Conservation (phyloP, 2,888 invertebrate species). For the Isotomurus palustris region DNA sequence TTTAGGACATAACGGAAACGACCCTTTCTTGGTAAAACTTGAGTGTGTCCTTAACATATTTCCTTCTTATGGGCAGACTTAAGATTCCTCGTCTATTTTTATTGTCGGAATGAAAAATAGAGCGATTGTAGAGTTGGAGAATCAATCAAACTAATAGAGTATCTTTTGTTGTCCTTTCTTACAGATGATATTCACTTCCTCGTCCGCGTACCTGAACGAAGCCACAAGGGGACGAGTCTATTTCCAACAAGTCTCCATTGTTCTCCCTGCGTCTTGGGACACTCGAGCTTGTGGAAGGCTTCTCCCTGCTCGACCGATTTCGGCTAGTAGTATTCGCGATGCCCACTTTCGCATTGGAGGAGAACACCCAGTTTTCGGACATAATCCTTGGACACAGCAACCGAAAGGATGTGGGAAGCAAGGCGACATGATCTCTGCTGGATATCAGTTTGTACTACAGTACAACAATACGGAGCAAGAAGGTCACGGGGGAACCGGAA, state of each 20-base stretch:
- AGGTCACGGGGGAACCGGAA: too few relatives aligned
- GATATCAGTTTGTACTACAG: slow-evolving; percentile 39
- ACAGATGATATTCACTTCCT: slow-evolving; percentile 56
- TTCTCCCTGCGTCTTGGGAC: slow-evolving; percentile 56
- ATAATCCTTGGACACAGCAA: slow-evolving; percentile 60
- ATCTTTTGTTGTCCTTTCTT: slow-evolving; percentile 47
- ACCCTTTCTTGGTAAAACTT: too few relatives aligned
- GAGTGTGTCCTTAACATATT: too few relatives aligned
- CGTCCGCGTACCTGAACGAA: slow-evolving; percentile 57
- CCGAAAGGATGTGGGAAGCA: slow-evolving; percentile 58
- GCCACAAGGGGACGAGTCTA: slow-evolving; percentile 58
- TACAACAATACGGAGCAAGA: slow-evolving; percentile 43
- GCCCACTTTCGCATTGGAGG: slow-evolving; percentile 56
- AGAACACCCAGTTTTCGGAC: slow-evolving; percentile 55
- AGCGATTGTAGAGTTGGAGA: neutral
- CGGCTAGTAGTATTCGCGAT: slow-evolving; percentile 52
- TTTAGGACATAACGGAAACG: too few relatives aligned
- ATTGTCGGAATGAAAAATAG: slow-evolving; percentile 12
- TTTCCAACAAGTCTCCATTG: slow-evolving; percentile 58
- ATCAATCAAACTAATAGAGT: slow-evolving; percentile 31
- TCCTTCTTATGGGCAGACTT: too few relatives aligned
- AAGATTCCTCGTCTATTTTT: too few relatives aligned
- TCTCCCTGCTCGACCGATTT: slow-evolving; percentile 50
- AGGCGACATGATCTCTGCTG: slow-evolving; percentile 59
- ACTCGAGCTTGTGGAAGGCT: slow-evolving; percentile 38